Evolutionary conservation across 2,888 invertebrate genomes (phyloP).

Genomic region (Meandrusa payeni): DNA sequence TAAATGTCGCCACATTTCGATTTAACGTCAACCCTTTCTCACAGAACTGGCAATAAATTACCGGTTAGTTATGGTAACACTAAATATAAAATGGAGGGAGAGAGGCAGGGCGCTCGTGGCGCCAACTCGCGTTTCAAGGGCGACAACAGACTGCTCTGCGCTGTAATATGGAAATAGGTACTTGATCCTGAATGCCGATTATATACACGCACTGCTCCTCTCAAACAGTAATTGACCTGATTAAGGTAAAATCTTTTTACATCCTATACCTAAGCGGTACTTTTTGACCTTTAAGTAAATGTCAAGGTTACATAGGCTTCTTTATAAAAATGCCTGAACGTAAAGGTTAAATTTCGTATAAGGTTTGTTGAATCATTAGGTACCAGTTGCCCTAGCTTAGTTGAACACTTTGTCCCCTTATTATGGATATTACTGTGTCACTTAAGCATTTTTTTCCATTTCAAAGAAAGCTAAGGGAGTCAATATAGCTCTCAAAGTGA

Average conservation of each 20-base stretch:
- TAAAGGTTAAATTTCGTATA: background rate
- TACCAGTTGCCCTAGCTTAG: no score
- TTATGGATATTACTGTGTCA: no score
- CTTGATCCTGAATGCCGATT: constrained; percentile 13
- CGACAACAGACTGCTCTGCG: constrained; percentile 39
- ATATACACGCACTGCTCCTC: constrained; percentile 16
- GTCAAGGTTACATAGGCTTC: constrained; percentile 3
- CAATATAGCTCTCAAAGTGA: no score
- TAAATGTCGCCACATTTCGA: constrained; percentile 26
- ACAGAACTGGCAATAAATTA: constrained; percentile 51
- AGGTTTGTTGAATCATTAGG: no score
- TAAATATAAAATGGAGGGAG: constrained; percentile 45
- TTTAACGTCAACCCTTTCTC: constrained; percentile 36
- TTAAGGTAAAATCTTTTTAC: constrained; percentile 8
- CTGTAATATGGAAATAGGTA: constrained; percentile 28
- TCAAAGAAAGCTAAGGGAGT: no score
- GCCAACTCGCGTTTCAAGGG: constrained; percentile 63
- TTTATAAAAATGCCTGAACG: background rate
- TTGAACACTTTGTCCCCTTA: no score
- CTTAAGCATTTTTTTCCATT: no score
- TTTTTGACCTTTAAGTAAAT: constrained; percentile 25
- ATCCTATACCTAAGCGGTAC: background rate
- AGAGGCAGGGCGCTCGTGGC: constrained; percentile 39
- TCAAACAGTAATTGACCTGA: constrained; percentile 4
- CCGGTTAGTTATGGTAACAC: constrained; percentile 37